Evolutionary conservation across 2,113 vertebrate genomes (phyloP).

Genomic region (Struthio camelus): DNA sequence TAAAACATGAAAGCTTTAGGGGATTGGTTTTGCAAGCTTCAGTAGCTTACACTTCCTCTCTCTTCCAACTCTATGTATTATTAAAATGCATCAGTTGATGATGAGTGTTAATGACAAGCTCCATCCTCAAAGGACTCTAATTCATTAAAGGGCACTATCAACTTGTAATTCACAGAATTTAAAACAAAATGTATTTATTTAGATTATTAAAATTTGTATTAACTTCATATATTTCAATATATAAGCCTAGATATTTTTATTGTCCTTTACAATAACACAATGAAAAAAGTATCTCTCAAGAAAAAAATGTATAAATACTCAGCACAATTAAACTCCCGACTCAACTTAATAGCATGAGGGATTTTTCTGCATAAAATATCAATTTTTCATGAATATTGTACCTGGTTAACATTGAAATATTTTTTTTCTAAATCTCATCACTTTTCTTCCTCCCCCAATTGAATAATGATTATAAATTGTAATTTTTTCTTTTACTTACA

Average conservation of each 20-base stretch:
- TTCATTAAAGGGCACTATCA: slow-evolving; percentile 46
- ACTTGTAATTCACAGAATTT: slow-evolving; percentile 8
- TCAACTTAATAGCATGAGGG: background rate
- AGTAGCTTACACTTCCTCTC: slow-evolving; percentile 59
- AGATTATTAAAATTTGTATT: background rate
- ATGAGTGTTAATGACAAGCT: slow-evolving; percentile 66
- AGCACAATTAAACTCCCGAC: background rate
- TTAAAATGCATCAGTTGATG: slow-evolving; percentile 70
- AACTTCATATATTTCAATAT: background rate
- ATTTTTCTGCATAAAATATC: background rate
- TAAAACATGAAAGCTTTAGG: slow-evolving; percentile 70
- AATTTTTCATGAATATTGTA: background rate
- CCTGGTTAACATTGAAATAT: background rate
- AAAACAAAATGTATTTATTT: slow-evolving; percentile 49
- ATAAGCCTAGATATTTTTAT: background rate
- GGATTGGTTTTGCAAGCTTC: slow-evolving; percentile 66
- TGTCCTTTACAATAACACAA: background rate
- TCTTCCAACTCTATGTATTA: slow-evolving; percentile 59
- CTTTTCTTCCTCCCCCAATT: rapidly evolving
- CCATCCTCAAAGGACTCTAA: slow-evolving; percentile 55
- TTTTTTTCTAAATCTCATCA: background rate
- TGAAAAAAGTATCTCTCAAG: background rate
- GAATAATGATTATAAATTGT: background rate
- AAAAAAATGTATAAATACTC: background rate
- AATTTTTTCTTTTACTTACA: background rate